A percentile compares a stretch with the other conserved stretches of the same genome.
phyloP scores from a whole-genome alignment of 2,113 vertebrate genomes.

The Rhinolophus ferrumequinum region DNA sequence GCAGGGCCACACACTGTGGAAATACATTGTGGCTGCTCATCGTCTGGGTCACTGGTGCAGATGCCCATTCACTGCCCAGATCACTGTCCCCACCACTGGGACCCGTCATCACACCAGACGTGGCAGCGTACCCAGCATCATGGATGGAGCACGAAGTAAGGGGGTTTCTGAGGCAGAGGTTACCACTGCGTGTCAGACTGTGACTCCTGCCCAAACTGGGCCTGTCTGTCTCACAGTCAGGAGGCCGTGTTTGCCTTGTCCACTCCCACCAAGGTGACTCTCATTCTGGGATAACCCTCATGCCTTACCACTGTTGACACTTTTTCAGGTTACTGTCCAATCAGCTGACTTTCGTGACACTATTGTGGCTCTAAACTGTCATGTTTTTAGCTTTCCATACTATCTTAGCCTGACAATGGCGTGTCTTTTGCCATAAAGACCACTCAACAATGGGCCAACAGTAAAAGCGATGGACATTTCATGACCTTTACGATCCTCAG shows the following conservation, averaged over 20 bases:
- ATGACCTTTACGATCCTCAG: neutral
- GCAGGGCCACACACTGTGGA: neutral
- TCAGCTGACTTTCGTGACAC: neutral
- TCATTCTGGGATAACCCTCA: neutral
- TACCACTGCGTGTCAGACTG: neutral
- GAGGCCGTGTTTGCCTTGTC: neutral
- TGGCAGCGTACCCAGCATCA: neutral
- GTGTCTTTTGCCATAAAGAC: neutral
- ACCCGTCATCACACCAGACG: neutral
- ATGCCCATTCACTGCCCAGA: neutral
- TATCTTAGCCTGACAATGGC: neutral
- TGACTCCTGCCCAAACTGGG: neutral
- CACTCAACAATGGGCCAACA: neutral
- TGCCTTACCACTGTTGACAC: neutral
- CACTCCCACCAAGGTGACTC: neutral
- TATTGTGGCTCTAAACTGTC: neutral
- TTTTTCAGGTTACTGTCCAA: neutral
- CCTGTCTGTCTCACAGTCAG: neutral
- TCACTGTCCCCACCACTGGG: neutral
- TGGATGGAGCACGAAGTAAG: neutral
- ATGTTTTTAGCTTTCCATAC: neutral
- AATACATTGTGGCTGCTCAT: neutral
- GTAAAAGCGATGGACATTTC: neutral
- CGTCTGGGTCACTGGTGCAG: neutral
- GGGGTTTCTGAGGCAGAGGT: neutral